A percentile compares a stretch with the other conserved stretches of the same genome.
Conservation (phyloP, 1,140 invertebrate species). For the Aphis craccivora region DNA sequence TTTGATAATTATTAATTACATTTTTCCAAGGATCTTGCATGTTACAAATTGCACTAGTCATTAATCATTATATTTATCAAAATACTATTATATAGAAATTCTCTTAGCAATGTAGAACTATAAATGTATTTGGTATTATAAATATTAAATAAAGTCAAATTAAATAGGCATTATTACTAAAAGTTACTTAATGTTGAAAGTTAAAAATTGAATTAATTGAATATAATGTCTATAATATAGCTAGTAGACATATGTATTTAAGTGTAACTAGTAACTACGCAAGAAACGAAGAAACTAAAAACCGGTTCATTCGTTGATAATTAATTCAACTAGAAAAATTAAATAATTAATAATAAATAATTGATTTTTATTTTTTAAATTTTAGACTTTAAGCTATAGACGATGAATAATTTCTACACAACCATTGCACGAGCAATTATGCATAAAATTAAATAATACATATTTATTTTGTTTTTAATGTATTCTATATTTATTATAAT, state of each 20-base stretch:
- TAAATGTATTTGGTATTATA: background rate
- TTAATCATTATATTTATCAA: background rate
- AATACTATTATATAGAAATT: background rate
- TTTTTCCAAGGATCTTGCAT: background rate
- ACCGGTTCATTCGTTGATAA: background rate
- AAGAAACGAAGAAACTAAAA: constrained; percentile 12
- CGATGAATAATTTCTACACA: background rate
- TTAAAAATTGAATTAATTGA: background rate
- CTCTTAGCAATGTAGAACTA: background rate
- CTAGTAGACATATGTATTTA: background rate
- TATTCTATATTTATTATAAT: background rate
- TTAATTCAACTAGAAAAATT: background rate
- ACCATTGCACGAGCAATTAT: background rate
- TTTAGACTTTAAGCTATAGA: background rate
- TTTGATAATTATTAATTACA: background rate
- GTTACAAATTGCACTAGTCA: background rate
- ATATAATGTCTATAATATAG: background rate
- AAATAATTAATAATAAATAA: constrained; percentile 15
- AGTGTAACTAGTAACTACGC: background rate
- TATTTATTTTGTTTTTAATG: background rate
- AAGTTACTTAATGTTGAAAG: background rate
- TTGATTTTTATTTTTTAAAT: background rate
- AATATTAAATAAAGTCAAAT: background rate
- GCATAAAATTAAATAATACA: background rate
- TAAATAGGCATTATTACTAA: background rate